Evolutionary conservation across 2,113 vertebrate genomes (phyloP).

Genomic region (Aix galericulata): DNA sequence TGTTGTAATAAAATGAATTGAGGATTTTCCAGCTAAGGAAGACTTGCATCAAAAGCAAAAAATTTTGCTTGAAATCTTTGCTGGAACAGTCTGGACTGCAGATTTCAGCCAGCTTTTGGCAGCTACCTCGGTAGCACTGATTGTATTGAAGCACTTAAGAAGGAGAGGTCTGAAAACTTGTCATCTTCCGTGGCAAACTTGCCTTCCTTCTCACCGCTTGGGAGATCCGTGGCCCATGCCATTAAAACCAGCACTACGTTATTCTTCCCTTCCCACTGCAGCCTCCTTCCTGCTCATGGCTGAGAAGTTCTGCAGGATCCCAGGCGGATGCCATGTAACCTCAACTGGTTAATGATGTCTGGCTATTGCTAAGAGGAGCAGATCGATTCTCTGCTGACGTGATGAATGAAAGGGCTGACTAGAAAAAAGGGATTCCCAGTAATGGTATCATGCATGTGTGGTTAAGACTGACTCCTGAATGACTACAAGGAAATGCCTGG

Average conservation of each 20-base stretch:
- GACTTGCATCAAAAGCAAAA: not conserved
- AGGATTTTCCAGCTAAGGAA: not conserved
- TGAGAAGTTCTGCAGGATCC: not conserved
- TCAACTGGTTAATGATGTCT: not conserved
- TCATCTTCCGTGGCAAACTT: not conserved
- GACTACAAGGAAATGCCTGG: rapidly evolving
- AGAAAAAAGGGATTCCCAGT: not conserved
- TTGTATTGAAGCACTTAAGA: not conserved
- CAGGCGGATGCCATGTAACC: too few relatives aligned
- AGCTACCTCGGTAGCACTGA: not conserved
- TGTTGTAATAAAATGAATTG: not conserved
- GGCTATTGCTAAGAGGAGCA: not conserved
- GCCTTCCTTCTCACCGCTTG: not conserved
- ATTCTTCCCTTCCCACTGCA: not conserved
- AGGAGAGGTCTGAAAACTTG: not conserved
- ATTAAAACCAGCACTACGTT: too few relatives aligned
- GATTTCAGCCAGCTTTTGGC: not conserved
- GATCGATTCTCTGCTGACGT: not conserved
- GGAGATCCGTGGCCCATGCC: too few relatives aligned
- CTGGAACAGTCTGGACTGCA: not conserved
- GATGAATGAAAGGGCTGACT: not conserved
- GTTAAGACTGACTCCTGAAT: not conserved
- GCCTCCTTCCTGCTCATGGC: not conserved
- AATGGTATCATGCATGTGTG: not conserved
- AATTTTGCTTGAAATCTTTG: not conserved